Evolutionary conservation across 1,140 invertebrate genomes (phyloP).

Genomic region (Mylabris phalerata): DNA sequence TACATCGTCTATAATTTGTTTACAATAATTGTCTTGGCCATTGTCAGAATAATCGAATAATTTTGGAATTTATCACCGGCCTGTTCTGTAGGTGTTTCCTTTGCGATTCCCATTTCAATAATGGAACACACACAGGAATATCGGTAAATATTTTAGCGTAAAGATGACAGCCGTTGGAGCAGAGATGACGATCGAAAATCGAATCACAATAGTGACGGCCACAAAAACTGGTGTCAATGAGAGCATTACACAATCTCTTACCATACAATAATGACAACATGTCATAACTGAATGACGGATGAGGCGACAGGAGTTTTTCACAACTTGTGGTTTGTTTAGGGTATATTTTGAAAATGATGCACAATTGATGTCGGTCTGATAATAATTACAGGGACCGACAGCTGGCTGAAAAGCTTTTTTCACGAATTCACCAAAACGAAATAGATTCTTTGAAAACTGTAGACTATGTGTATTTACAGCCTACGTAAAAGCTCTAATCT

Average conservation of each 20-base stretch:
- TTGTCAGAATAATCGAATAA: slow-evolving; percentile 25
- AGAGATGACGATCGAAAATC: slow-evolving; percentile 10
- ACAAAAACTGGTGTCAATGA: not conserved
- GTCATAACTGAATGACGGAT: slow-evolving; percentile 32
- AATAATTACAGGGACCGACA: too few species aligned
- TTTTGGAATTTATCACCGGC: slow-evolving; percentile 15
- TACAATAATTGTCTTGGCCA: slow-evolving; percentile 23
- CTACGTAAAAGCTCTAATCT: too few species aligned
- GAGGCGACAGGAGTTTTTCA: slow-evolving; percentile 18
- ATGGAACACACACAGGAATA: slow-evolving; percentile 1
- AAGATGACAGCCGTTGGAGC: slow-evolving; percentile 30
- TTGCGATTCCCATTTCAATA: too few species aligned
- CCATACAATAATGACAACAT: slow-evolving; percentile 19
- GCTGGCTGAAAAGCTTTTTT: too few species aligned
- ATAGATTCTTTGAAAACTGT: too few species aligned
- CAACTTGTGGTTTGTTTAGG: slow-evolving; percentile 15
- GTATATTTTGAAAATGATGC: not conserved
- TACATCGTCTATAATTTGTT: slow-evolving; percentile 23
- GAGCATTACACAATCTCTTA: slow-evolving; percentile 26
- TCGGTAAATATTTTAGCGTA: slow-evolving; percentile 32
- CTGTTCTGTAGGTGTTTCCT: slow-evolving; percentile 2
- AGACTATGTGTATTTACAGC: too few species aligned
- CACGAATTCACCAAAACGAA: too few species aligned
- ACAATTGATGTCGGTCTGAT: too few species aligned
- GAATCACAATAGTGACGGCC: slow-evolving; percentile 3